phyloP scores from a whole-genome alignment of 1,140 invertebrate genomes.

The Brachystomella parvula region DNA sequence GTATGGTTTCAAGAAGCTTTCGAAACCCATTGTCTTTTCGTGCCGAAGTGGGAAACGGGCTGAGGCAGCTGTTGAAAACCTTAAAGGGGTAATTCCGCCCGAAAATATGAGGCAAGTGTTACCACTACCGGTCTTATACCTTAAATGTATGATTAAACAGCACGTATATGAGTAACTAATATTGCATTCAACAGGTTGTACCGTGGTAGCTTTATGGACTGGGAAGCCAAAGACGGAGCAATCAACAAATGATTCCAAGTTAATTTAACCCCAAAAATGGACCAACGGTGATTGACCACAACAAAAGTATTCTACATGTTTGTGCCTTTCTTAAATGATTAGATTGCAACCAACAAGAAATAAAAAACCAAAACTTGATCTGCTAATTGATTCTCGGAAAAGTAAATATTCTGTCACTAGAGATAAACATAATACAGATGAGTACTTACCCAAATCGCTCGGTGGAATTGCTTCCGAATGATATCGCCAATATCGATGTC shows the following conservation, averaged over 20 bases:
- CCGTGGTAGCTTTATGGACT: conserved; percentile 28
- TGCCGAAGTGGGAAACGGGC: conserved; percentile 30
- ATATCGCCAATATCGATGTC: conserved; percentile 56
- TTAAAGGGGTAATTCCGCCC: neutral
- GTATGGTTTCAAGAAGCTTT: conserved; percentile 27
- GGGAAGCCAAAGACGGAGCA: conserved; percentile 28
- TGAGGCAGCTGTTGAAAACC: conserved; percentile 26
- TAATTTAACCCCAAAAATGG: too few species aligned
- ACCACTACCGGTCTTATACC: neutral
- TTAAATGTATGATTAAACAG: neutral
- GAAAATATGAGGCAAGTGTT: conserved; percentile 10
- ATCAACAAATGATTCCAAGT: too few species aligned
- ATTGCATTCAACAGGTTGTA: conserved; percentile 27
- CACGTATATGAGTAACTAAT: too few species aligned
- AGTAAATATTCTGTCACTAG: too few species aligned
- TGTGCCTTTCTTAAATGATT: too few species aligned
- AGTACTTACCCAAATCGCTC: conserved; percentile 54
- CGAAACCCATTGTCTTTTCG: conserved; percentile 22
- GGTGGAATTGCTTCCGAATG: conserved; percentile 53
- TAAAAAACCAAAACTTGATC: neutral
- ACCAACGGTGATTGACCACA: too few species aligned
- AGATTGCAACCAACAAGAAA: too few species aligned
- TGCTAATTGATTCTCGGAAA: neutral
- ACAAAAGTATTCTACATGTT: too few species aligned
- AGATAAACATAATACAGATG: too few species aligned